Evolutionary conservation across 2,888 invertebrate species (phyloP), one percentile per base, ranked within the genome.

Genomic region (Cephus pulcher): DNA sequence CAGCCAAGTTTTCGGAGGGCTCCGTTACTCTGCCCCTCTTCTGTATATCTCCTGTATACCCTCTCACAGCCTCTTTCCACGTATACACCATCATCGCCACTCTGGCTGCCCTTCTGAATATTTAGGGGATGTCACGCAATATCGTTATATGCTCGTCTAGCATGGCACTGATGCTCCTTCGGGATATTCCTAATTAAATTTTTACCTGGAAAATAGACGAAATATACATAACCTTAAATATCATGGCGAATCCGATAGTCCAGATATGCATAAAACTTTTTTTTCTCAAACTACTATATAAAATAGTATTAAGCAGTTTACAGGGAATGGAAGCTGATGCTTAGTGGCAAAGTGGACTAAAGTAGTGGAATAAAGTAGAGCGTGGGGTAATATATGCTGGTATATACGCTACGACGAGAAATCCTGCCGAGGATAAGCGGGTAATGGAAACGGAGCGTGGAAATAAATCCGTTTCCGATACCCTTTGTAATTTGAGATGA

Each of bases 401-500:
- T 56, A 2, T 56, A 40, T 56, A 56, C 9, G 9, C 56, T 56
- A 23, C 23, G 56, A 23, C 23, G 56, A 56, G 23, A 23, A 56
- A 56, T 56, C 56, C 56, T 23, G 56, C 56, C 56, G 56, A 56
- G 56, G 56, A 56, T 56, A 56, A 56, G 56, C 56, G 56, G 56
- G 56, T 56, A 80, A 75, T 74, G 73, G 68, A 79, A 82, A 77
- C 82, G 34, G 80, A 82, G 87, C 83, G 86, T 75, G 82, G 84
- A 87, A 85, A 87, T 88, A 90, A 90, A 90, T 90, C 90, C 90
- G 88, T 88, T 89, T 89, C 86, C 89, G 87, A 91, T 91, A 89
- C 90, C 89, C 90, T 90, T 91, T 91, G 91, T 91, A 91, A 91
- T 91, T 91, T 88, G 91, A 91, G 91, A 91, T 89, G 90, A 90